Conservation (phyloP, 2,888 invertebrate genomes). For the Andrena chrysosceles region DNA sequence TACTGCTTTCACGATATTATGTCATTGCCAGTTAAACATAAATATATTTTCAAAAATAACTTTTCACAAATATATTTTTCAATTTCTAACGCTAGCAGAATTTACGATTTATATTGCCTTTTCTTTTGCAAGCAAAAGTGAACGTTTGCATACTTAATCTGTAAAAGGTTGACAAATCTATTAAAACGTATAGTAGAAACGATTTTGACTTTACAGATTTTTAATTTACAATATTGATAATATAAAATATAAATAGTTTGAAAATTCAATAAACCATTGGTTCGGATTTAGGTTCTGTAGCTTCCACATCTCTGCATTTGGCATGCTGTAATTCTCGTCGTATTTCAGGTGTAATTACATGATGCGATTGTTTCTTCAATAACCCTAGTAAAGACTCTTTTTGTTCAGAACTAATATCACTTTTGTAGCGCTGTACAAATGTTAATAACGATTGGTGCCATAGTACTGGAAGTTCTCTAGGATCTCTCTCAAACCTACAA, state of each 20-base stretch:
- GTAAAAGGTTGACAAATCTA: too few relatives aligned
- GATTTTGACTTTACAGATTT: background rate
- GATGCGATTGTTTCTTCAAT: constrained; percentile 90
- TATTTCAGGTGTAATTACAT: constrained; percentile 92
- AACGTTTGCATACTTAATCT: too few relatives aligned
- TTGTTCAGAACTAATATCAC: constrained; percentile 97
- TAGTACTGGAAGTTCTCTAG: constrained; percentile 94
- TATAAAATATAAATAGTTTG: constrained; percentile 3
- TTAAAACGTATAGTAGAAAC: too few relatives aligned
- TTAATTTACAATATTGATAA: constrained; percentile 36
- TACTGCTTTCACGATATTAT: too few relatives aligned
- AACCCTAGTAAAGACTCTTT: constrained; percentile 93
- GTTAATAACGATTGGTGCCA: constrained; percentile 99
- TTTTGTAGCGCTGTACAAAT: constrained; percentile 97
- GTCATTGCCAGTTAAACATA: too few relatives aligned
- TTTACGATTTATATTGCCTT: too few relatives aligned
- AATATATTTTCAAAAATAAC: too few relatives aligned
- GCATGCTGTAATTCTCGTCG: constrained; percentile 94
- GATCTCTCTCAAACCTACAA: constrained; percentile 93
- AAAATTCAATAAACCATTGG: constrained; percentile 69
- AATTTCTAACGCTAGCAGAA: too few relatives aligned
- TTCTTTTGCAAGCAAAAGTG: too few relatives aligned
- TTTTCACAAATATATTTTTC: too few relatives aligned
- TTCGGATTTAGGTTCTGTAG: constrained; percentile 78
- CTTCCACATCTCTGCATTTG: constrained; percentile 91